Evolutionary conservation across 53 echinoderm and acorn worm species (phyloP), one percentile per base, ranked within the genome.

Genomic region (Paracentrotus lividus): DNA sequence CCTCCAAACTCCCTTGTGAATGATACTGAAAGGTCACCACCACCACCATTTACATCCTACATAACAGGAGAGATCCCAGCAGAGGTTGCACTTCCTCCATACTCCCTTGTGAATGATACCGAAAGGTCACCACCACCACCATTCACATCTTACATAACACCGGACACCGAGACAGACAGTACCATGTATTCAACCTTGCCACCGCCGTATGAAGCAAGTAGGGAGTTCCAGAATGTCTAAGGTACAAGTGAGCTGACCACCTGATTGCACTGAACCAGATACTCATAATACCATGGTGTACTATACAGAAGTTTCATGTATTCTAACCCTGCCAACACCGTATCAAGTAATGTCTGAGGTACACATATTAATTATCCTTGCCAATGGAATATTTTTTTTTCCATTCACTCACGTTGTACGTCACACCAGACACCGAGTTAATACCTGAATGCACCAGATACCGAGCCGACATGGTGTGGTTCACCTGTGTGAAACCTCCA

Each of bases 201-300:
- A 57, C 87, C 87, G 40, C 87, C 87, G 4, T 87, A 87, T 16
- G 56, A 87, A 54, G 87, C 87, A 34, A 58, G 58, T 34, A 87
- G 87, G 27, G 58, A 87, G 55, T 87, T 87, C 26, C 81, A 81
- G 81, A 81, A 81, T 81, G 49, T 81, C 45, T 81, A 81, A 81
- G 81, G 47, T 47, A 27, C 27, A 9, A 49, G 12, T 81, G 27
- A 81, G 72, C n/a, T n/a, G n/a, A n/a, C n/a, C n/a, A n/a, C n/a
- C n/a, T n/a, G n/a, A n/a, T n/a, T n/a, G n/a, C n/a, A n/a, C n/a
- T n/a, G n/a, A n/a, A n/a, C n/a, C n/a, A n/a, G n/a, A n/a, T n/a
- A n/a, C n/a, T n/a, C n/a, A 38, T 9, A 16, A 38, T 61, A 54
- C 54, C 54, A 54, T 29, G 8, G n/a, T n/a, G n/a, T n/a, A n/a